Percentiles rank a stretch among this genome's conserved stretches.
Evolutionary conservation across 2,888 invertebrate species (phyloP).

Genomic region (Dasypogon diadema): DNA sequence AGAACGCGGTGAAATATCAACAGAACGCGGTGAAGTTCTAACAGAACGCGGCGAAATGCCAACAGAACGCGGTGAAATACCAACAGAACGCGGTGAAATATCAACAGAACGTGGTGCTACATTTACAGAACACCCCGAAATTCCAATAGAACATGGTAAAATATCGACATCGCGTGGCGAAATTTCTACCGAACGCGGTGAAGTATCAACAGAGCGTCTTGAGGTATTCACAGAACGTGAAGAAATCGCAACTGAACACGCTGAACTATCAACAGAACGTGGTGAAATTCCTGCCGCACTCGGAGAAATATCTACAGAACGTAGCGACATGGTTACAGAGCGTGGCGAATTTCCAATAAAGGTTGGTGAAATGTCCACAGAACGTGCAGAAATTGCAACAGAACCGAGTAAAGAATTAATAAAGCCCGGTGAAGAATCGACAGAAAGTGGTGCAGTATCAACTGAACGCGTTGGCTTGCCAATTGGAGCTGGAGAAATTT

Average conservation of each 20-base stretch:
- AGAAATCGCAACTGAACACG: background rate
- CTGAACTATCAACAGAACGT: too few species aligned
- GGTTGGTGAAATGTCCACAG: background rate
- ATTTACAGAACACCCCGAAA: background rate
- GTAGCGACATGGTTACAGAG: too few species aligned
- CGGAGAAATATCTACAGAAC: too few species aligned
- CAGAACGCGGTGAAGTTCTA: background rate
- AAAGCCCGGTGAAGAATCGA: too few species aligned
- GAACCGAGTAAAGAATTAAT: background rate
- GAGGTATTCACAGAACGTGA: background rate
- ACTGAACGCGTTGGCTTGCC: too few species aligned
- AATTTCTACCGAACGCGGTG: background rate
- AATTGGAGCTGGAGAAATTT: too few species aligned
- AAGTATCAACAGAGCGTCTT: background rate
- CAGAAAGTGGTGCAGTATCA: too few species aligned
- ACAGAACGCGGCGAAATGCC: background rate
- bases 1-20: conserved; percentile 2
- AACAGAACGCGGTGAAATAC: background rate
- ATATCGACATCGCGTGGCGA: background rate
- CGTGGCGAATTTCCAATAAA: too few species aligned
- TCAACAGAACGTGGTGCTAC: background rate
- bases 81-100: background rate
- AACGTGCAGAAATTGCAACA: background rate
- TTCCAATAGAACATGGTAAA: background rate
- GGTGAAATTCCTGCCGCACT: too few species aligned